Conservation (phyloP, 1,140 invertebrate species). For the Lysiphlebus fabarum region DNA sequence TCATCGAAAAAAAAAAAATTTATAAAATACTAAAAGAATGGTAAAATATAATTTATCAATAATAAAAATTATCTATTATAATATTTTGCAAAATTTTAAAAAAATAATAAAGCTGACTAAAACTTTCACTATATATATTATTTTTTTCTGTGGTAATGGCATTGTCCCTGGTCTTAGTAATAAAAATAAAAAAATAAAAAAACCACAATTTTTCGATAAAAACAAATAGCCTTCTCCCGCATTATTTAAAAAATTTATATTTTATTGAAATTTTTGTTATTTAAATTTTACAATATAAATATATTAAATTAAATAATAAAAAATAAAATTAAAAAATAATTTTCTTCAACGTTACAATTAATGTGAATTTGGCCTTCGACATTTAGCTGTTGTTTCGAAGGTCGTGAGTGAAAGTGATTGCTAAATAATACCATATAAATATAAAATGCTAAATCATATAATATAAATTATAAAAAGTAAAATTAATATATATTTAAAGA, state of each 20-base stretch:
- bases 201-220: neutral
- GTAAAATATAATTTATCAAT: neutral
- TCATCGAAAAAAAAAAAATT: no score
- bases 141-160: constrained; percentile 54
- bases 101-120: constrained; percentile 44
- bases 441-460: no score
- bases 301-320: no score
- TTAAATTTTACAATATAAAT: no score
- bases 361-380: constrained; percentile 10
- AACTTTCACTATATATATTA: constrained; percentile 53
- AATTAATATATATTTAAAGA: no score
- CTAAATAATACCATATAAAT: neutral
- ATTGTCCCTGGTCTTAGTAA: constrained; percentile 50
- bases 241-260: no score
- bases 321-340: neutral
- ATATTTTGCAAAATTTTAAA: constrained; percentile 1
- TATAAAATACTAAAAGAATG: no score
- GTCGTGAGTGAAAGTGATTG: constrained; percentile 14
- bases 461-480: no score
- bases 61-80: neutral
- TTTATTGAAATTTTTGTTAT: no score
- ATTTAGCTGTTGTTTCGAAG: neutral
- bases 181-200: constrained; percentile 24
- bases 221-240: neutral
- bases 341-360: neutral